Evolutionary conservation across 2,888 invertebrate genomes (phyloP), one percentile per base, ranked within the genome.

Genomic region (Phaonia tiefii): DNA sequence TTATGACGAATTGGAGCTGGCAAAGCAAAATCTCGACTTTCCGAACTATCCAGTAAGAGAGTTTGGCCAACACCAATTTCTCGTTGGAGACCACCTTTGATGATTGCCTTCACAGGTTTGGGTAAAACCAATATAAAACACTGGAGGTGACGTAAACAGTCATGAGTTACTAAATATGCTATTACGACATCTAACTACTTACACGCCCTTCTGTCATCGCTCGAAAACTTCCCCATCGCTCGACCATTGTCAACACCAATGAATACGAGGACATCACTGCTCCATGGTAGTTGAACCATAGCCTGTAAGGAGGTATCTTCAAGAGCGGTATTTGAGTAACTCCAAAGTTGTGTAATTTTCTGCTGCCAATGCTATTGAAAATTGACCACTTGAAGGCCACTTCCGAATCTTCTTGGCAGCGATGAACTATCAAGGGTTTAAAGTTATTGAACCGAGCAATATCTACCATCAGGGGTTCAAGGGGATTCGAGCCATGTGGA

Each of bases 41-140:
- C 22, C 0, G 84, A 82, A 7, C 84, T 85, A 67, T 86, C 85
- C 51, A 86, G 8, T 8, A 66, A 5, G 10, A 84, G 25, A 0
- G 49, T 5, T 4, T 83, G 75, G 10, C 46, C 15, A 1, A 58
- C 7, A 20, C 82, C 75, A 2, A 86, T 83, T 65, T 83, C 79
- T 8, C 83, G 73, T 22, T 65, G 56, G 1, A 5, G 5, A 7
- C 85, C 86, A 5, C 86, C 85, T 13, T 76, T 39, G 5, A 86
- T 85, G 0, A 20, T 1, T 0, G 86, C 85, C 8, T 17, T 42
- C 0, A 83, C 73, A 0, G 83, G 83, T 31, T 86, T 86, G 0
- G 85, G 82, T 25, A 81, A 71, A 25, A 85, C 83, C 5, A 83
- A 82, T 3, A 85, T 80, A 67, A 84, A 86, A 46, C 86, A 86